Evolutionary conservation across 2,888 invertebrate genomes (phyloP), one percentile per base, ranked within the genome.

Genomic region (Nephrotoma guestfalica): DNA sequence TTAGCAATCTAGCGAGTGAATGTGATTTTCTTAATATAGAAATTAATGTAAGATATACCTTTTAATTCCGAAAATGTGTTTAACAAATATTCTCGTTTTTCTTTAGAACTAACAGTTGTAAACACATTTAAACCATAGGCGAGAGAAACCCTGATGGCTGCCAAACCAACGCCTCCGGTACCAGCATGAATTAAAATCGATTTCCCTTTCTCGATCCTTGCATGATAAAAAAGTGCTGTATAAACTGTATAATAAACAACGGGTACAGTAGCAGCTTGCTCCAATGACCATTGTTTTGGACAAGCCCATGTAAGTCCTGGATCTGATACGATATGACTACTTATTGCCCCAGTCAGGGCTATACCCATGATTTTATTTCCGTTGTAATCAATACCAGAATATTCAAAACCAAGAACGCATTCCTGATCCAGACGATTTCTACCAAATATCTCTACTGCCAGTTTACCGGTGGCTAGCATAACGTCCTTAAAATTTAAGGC

Each of bases 401-500:
- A 93, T 88, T 96, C 96, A 88, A 95, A 94, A 0, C 96, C 96
- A 88, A 94, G 92, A 0, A 94, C 93, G 88, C 93, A 94, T 88
- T 94, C 94, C 88, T 96, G 94, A 9, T 93, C 92, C 41, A 93
- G 89, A n/a, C 95, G 92, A 0, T 93, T 93, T 42, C 93, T 93
- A 0, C 96, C 96, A 0, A 97, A 94, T 0, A 96, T 94, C 90
- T 98, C 98, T 0, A 95, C 94, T 7, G 96, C 95, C 6, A 99
- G 93, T 89, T 97, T 97, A 1, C 98, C 98, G 0, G 97, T 97
- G 0, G 98, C 97, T 0, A 97, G 93, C 99, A 99, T 98, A 0
- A 99, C 93, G 90, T 99, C 99, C 89, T 97, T 95, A 94, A 98
- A 99, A 92, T 99, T 99, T 13, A 99, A 90, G 0, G 97, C 94